Percentiles rank a stretch among this genome's conserved stretches.
These are phyloP conservation scores for Lamellibrachia luymesi DNA, from an alignment of 1,140 invertebrate species.

Conservation along the genomic window DNA sequence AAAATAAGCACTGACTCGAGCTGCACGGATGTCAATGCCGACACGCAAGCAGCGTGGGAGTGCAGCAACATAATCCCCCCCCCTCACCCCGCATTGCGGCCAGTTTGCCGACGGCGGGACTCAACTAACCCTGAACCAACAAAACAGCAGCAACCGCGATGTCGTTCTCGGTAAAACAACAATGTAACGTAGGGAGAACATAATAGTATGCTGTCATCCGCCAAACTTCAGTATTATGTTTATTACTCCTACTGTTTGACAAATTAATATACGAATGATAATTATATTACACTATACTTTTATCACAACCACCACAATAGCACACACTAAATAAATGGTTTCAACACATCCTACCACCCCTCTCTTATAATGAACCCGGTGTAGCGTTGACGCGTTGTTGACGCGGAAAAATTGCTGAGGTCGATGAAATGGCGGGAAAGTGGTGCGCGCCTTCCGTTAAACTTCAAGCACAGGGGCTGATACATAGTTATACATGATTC, in stretches of 20 bases:
- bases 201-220: not conserved
- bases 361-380: not conserved
- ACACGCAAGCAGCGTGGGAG: not conserved
- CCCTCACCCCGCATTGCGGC: not conserved
- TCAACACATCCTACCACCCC: not conserved
- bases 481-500: constrained; percentile 1
- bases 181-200: not conserved
- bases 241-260: not conserved
- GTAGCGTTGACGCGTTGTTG: not conserved
- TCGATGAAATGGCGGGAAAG: not conserved
- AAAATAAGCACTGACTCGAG: too few species aligned
- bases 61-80: not conserved
- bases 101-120: not conserved
- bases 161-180: not conserved
- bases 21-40: not conserved
- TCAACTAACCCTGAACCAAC: not conserved
- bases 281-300: not conserved
- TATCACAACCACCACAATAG: not conserved
- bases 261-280: not conserved
- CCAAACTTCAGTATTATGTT: not conserved
- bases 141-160: not conserved
- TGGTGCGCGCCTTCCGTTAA: not conserved
- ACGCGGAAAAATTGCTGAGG: not conserved
- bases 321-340: not conserved
- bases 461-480: not conserved